These are phyloP conservation scores for Gastrophysa polygoni DNA, from an alignment of 2,888 invertebrate species.

Conservation along the genomic window DNA sequence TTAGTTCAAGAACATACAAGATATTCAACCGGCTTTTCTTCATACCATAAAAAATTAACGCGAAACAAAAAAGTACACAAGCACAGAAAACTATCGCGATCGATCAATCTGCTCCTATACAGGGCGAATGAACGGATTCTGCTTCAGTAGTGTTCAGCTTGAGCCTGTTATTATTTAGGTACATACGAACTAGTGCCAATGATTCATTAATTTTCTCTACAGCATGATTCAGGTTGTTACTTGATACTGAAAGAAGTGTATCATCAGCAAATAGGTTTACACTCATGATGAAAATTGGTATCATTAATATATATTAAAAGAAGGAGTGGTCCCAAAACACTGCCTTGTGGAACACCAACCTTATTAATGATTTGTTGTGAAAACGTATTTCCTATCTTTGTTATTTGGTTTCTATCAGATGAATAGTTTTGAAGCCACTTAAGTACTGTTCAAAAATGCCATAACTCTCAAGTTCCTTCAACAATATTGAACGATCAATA, in stretches of 20 bases:
- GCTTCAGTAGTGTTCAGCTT: background rate
- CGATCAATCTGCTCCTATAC: no score
- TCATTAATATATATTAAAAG: background rate
- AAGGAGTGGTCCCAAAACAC: background rate
- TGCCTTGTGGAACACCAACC: background rate
- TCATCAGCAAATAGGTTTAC: background rate
- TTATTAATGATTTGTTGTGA: constrained; percentile 3
- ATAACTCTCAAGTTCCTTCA: constrained; percentile 9
- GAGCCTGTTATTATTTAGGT: background rate
- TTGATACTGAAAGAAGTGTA: background rate
- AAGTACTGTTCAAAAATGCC: background rate
- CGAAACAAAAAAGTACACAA: no score
- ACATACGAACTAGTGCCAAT: background rate
- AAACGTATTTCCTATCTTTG: constrained; percentile 1
- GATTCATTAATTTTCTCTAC: background rate
- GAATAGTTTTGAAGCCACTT: constrained; percentile 1
- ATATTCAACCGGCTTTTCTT: no score
- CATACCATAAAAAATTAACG: no score
- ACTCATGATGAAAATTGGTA: background rate
- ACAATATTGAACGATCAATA: no score
- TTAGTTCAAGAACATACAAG: no score
- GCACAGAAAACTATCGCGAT: no score
- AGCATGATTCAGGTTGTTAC: background rate
- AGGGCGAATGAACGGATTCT: no score
- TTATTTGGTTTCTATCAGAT: constrained; percentile 5